phyloP scores from a whole-genome alignment of 2,888 invertebrate genomes.

The Antheraea yamamai region DNA sequence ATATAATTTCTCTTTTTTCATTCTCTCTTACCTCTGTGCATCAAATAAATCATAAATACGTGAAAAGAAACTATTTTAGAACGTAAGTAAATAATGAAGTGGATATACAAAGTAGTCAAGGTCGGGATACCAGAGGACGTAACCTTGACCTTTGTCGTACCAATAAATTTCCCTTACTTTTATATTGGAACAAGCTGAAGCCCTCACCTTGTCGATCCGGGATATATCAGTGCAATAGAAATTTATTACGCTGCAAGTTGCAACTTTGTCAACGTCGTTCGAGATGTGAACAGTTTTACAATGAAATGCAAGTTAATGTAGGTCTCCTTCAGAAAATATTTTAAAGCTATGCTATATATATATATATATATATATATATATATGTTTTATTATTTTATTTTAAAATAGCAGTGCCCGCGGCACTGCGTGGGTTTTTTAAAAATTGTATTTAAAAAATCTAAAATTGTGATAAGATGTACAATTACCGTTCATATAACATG shows the following conservation, averaged over 20 bases:
- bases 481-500: too few relatives aligned
- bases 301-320: background rate
- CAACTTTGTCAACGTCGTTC: background rate
- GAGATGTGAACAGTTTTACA: background rate
- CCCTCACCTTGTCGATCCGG: conserved; percentile 7
- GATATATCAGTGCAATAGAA: conserved; percentile 7
- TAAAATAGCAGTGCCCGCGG: too few relatives aligned
- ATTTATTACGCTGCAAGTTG: conserved; percentile 4
- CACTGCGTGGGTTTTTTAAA: too few relatives aligned
- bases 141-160: background rate
- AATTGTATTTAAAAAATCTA: too few relatives aligned
- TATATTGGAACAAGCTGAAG: conserved; percentile 2
- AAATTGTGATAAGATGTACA: too few relatives aligned
- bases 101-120: background rate
- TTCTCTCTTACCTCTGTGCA: too few relatives aligned
- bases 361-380: too few relatives aligned
- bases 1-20: too few relatives aligned
- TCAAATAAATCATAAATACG: too few relatives aligned
- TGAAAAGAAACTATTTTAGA: background rate
- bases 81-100: background rate
- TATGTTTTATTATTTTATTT: too few relatives aligned
- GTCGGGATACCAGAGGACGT: background rate
- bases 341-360: too few relatives aligned
- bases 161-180: conserved; percentile 7
- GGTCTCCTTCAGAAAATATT: too few relatives aligned